phyloP scores from a whole-genome alignment of 1,140 invertebrate species.

The Ceratina australensis region DNA sequence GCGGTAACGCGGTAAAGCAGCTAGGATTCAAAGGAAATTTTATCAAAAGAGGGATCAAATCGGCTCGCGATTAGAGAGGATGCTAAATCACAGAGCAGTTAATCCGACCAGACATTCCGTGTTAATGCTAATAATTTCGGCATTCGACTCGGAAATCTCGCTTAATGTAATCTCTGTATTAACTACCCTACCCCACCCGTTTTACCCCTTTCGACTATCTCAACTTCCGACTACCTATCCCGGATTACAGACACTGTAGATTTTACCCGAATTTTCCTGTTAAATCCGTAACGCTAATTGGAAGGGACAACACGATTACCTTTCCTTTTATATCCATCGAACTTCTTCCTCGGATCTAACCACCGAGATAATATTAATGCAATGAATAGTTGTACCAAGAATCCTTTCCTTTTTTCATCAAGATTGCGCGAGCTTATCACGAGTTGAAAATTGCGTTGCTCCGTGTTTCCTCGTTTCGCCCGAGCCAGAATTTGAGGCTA shows the following conservation, averaged over 20 bases:
- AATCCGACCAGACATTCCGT: slow-evolving; percentile 28
- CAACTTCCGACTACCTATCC: neutral
- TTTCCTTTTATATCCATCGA: too few relatives aligned
- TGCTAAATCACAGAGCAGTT: slow-evolving; percentile 29
- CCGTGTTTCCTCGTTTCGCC: neutral
- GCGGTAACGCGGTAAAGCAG: neutral
- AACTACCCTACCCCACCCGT: slow-evolving; percentile 20
- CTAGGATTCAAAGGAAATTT: slow-evolving; percentile 17
- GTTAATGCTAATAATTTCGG: slow-evolving; percentile 52
- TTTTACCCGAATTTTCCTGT: slow-evolving; percentile 1
- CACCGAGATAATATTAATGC: too few relatives aligned
- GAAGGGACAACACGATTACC: too few relatives aligned
- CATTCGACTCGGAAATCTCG: slow-evolving; percentile 54
- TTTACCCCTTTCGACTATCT: slow-evolving; percentile 11
- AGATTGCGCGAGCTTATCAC: neutral
- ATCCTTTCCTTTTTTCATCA: neutral
- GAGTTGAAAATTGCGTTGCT: neutral
- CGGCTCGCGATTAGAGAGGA: neutral
- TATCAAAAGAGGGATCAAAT: slow-evolving; percentile 7
- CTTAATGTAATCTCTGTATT: slow-evolving; percentile 56
- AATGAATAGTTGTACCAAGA: too few relatives aligned
- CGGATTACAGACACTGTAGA: neutral
- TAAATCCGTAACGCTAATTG: neutral
- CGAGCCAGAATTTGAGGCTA: neutral
- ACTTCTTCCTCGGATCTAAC: too few relatives aligned